These are phyloP conservation scores for mouse (Mus musculus) DNA, from an alignment of 2,113 vertebrate species.

Conservation along the genomic window GRCm39 chr13:32222501-32223000, in stretches of 20 bases:
- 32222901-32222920: neutral
- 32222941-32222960: neutral
- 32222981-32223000: neutral
- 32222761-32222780: neutral
- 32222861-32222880: neutral
- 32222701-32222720: neutral
- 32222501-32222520: slow-evolving; percentile 5
- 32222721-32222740: neutral
- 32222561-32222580: neutral
- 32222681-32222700: neutral
- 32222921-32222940: neutral
- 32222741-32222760: neutral
- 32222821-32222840: neutral
- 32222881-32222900: neutral
- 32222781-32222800: neutral
- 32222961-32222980: neutral
- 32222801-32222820: neutral
- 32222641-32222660: neutral
- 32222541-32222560: neutral
- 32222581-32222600: neutral
- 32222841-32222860: neutral
- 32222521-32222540: neutral
- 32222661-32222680: too few relatives aligned
- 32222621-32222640: neutral
- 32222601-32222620: slow-evolving; percentile 41